Evolutionary conservation across 2,797 vertebrate species (phyloP).

Genomic region (Siniperca scherzeri): DNA sequence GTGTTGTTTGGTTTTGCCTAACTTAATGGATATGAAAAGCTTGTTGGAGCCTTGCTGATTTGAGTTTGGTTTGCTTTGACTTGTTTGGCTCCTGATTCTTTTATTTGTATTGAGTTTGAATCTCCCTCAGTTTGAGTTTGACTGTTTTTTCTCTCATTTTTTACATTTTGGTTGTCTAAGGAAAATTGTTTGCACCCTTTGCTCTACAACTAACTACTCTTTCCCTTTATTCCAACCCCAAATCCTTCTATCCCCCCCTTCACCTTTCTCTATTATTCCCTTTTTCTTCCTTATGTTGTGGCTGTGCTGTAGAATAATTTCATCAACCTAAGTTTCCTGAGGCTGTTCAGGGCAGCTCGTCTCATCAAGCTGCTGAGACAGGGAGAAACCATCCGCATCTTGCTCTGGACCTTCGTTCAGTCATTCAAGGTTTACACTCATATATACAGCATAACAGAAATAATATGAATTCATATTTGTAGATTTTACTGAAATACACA

Average conservation of each 20-base stretch:
- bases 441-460: constrained; percentile 26
- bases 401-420: constrained; percentile 97
- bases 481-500: constrained; percentile 12
- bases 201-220: constrained; percentile 60
- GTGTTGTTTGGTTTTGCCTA: constrained; percentile 78
- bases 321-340: constrained; percentile 98
- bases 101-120: constrained; percentile 73
- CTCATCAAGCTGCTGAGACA: constrained; percentile 98
- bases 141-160: constrained; percentile 53
- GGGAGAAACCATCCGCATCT: constrained; percentile 97
- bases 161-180: constrained; percentile 56
- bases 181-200: constrained; percentile 29
- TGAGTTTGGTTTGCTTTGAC: constrained; percentile 82
- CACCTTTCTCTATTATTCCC: constrained; percentile 42
- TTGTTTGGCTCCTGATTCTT: constrained; percentile 74
- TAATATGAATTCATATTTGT: constrained; percentile 21
- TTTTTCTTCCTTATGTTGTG: constrained; percentile 36
- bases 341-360: constrained; percentile 96
- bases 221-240: constrained; percentile 63
- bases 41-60: constrained; percentile 83
- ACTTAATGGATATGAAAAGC: constrained; percentile 77
- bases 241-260: constrained; percentile 35
- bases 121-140: constrained; percentile 70
- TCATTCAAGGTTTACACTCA: constrained; percentile 92
- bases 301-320: constrained; percentile 91